Evolutionary conservation across 2,113 vertebrate species (phyloP).

Genomic region (Patagioenas fasciata): DNA sequence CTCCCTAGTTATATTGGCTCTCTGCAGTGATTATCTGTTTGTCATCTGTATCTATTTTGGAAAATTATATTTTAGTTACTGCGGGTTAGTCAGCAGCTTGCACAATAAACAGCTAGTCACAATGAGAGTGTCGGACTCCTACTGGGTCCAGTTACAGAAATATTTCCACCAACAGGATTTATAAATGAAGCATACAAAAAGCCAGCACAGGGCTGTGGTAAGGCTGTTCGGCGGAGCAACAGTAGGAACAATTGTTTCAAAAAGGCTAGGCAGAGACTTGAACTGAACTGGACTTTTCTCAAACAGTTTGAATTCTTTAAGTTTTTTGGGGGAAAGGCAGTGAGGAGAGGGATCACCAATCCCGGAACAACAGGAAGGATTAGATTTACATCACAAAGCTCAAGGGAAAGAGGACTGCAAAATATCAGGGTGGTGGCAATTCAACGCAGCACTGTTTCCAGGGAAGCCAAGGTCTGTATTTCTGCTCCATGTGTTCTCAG

Average conservation of each 20-base stretch:
- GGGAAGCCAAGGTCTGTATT: not conserved
- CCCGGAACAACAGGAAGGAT: not conserved
- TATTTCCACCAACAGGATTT: slow-evolving; percentile 51
- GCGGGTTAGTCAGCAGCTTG: slow-evolving; percentile 53
- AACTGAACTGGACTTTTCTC: not conserved
- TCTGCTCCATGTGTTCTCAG: not conserved
- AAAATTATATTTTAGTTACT: slow-evolving; percentile 66
- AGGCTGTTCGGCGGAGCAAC: not conserved
- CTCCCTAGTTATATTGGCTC: slow-evolving; percentile 31
- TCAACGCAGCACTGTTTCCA: not conserved
- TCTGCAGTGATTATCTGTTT: slow-evolving; percentile 57
- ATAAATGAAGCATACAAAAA: slow-evolving; percentile 40
- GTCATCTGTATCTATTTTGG: slow-evolving; percentile 69
- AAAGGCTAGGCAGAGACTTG: not conserved
- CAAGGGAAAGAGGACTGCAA: not conserved
- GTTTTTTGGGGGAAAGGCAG: not conserved
- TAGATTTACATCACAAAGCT: not conserved
- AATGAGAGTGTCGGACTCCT: slow-evolving; percentile 34
- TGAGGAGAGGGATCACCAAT: not conserved
- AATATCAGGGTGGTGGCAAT: not conserved
- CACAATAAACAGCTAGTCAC: slow-evolving; percentile 46
- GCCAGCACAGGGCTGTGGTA: not conserved
- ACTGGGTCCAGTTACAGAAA: slow-evolving; percentile 63
- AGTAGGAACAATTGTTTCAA: not conserved
- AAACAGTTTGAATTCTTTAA: not conserved